Conservation (phyloP, 2,888 invertebrate species). For the Carabus problematicus region DNA sequence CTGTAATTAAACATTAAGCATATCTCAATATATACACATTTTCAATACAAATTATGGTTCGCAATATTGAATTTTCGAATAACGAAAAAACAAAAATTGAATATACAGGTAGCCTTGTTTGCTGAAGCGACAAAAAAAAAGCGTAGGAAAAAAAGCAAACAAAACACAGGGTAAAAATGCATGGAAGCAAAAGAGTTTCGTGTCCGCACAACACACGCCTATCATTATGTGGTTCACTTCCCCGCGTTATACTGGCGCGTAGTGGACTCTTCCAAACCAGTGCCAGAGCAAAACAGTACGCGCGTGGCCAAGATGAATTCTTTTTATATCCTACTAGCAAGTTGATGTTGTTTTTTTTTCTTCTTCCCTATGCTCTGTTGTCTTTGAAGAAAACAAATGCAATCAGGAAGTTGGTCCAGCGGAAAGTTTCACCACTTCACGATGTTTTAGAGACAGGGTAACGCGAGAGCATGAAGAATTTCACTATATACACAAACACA, state of each 20-base stretch:
- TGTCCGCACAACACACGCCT: background rate
- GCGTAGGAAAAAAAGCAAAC: background rate
- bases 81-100: no score
- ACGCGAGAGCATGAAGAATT: conserved; percentile 38
- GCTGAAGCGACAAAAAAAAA: background rate
- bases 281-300: background rate
- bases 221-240: background rate
- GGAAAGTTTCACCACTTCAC: conserved; percentile 41
- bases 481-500: conserved; percentile 32
- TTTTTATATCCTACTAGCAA: conserved; percentile 39
- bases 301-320: conserved; percentile 33
- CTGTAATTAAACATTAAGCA: no score
- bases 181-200: background rate
- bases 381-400: conserved; percentile 42
- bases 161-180: background rate
- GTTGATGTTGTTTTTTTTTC: conserved; percentile 19
- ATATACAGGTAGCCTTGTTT: background rate
- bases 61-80: no score
- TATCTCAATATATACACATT: no score
- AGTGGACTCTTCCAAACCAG: background rate
- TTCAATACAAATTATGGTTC: no score
- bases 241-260: background rate
- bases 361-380: conserved; percentile 30
- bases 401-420: conserved; percentile 43
- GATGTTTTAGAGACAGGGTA: conserved; percentile 37